Percentiles rank a stretch among this genome's conserved stretches.
phyloP scores from a whole-genome alignment of 2,888 invertebrate species.

The Caenorhabditis sp. region DNA sequence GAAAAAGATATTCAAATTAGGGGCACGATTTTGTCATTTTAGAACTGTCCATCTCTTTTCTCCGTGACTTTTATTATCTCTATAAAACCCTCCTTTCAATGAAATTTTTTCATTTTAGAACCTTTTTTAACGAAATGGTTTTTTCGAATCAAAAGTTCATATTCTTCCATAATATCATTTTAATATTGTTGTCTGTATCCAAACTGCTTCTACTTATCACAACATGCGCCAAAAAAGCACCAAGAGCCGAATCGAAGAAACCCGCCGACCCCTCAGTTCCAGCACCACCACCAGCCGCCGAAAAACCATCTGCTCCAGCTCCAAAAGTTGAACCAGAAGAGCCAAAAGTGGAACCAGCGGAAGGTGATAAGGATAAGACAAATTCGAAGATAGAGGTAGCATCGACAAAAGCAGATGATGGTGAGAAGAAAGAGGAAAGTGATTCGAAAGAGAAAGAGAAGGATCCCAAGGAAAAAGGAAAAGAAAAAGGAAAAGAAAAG shows the following conservation, averaged over 20 bases:
- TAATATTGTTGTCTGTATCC: background rate
- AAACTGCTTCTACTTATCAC: background rate
- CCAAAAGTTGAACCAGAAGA: background rate
- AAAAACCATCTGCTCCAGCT: background rate
- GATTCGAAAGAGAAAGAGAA: constrained; percentile 8
- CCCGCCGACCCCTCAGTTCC: too few relatives aligned
- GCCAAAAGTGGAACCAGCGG: background rate
- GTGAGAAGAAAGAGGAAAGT: background rate
- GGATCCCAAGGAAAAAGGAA: constrained; percentile 6
- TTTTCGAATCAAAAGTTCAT: background rate
- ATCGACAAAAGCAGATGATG: background rate
- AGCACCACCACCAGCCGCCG: too few relatives aligned
- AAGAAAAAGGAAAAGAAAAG: constrained; percentile 4
- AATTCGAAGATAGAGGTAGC: background rate
- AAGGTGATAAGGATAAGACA: background rate
- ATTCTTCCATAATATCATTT: background rate
- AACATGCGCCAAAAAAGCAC: background rate
- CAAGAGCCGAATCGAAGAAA: too few relatives aligned
- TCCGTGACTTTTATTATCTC: too few relatives aligned
- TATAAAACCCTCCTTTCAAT: too few relatives aligned
- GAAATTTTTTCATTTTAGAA: background rate
- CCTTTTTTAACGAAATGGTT: background rate
- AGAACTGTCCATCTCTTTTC: too few relatives aligned
- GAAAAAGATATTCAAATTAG: too few relatives aligned
- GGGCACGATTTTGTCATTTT: too few relatives aligned